Evolutionary conservation across 2,797 vertebrate species (phyloP), one percentile per base, ranked within the genome.

Genomic region (Sebastolobus altivelis): DNA sequence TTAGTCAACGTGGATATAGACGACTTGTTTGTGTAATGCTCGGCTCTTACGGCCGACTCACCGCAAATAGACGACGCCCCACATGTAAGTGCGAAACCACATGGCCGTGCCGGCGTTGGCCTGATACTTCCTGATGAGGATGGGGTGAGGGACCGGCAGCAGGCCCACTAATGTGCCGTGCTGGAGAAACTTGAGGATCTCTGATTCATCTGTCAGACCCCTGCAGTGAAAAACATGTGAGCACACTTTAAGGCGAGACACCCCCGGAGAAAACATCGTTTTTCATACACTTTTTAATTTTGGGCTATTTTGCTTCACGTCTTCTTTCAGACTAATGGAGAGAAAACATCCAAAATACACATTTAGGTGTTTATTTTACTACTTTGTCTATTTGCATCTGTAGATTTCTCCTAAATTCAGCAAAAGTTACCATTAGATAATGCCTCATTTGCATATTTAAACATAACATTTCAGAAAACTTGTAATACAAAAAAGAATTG

Each of bases 71-170:
- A 99, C 97, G 29, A 99, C 98, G 7, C 98, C 98, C 99, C 99
- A 99, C 98, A 99, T 99, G 93, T 99, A 99, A 37, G 98, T 99
- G 67, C 99, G 97, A 92, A 99, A 99, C 99, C 99, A 99, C 97
- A 97, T 98, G 91, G 98, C 98, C 0, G 98, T 99, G 89, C 98
- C 98, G 0, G 98, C 97, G 65, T 99, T 99, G 72, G 99, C 98
- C 95, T 99, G 99, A 93, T 99, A 99, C 94, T 99, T 99, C 84
- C 99, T 97, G 90, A 99, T 99, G 74, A 99, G 97, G 93, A 99
- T 99, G 81, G 99, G 99, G 89, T 99, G 99, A 80, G 99, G 99
- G 38, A 99, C 98, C 0, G 99, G 99, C 49, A 99, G 95, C 81
- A 99, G 95, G 27, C 99, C 99, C 92, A 99, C 99, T 87, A 99